Evolutionary conservation across 2,888 invertebrate genomes (phyloP).

Genomic region (Papilio elwesi): DNA sequence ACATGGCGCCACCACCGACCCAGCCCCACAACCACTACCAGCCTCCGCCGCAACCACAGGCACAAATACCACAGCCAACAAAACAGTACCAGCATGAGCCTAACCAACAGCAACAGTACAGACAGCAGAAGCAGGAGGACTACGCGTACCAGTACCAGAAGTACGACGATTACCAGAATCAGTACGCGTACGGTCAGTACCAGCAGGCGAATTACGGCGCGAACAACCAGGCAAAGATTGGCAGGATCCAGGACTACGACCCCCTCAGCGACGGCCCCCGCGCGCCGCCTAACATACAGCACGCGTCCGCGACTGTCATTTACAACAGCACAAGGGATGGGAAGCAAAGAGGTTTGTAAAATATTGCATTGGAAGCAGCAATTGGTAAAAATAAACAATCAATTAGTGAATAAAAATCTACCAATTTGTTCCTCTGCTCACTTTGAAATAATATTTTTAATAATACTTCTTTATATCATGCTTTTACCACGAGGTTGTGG

Average conservation of each 20-base stretch:
- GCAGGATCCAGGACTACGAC: constrained; percentile 92
- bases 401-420: background rate
- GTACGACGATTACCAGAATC: constrained; percentile 47
- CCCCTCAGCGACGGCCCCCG: constrained; percentile 89
- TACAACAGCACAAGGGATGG: constrained; percentile 86
- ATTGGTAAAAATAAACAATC: background rate
- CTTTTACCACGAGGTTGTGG: background rate
- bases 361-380: background rate
- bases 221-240: constrained; percentile 80
- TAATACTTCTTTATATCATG: background rate
- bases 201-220: constrained; percentile 57
- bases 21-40: constrained; percentile 75
- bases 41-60: constrained; percentile 56
- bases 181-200: constrained; percentile 54
- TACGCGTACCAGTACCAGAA: constrained; percentile 47
- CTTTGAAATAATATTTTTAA: background rate
- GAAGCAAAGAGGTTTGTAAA: constrained; percentile 67
- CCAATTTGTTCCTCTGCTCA: background rate
- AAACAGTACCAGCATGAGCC: constrained; percentile 41
- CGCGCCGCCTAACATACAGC: constrained; percentile 88
- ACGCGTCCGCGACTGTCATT: constrained; percentile 92
- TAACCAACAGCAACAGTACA: constrained; percentile 43
- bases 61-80: constrained; percentile 47
- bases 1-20: constrained; percentile 64
- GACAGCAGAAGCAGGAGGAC: constrained; percentile 51